Evolutionary conservation across 2,888 invertebrate species (phyloP), one percentile per base, ranked within the genome.

Genomic region (Drosophila paramelanica): DNA sequence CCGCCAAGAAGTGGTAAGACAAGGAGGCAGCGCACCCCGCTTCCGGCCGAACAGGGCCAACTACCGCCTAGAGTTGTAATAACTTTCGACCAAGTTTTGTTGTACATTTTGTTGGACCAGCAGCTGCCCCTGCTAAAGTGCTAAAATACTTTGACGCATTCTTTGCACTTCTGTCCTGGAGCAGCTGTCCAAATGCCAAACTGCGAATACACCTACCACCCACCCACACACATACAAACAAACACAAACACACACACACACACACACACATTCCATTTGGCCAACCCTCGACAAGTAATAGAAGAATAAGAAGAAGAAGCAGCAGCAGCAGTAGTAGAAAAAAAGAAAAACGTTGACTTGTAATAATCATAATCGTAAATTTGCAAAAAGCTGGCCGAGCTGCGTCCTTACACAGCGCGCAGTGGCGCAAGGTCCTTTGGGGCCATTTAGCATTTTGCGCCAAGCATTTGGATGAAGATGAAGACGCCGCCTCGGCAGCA

Each of bases 341-440:
- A 3, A 23, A 23, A 23, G 67, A 71, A 74, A 69, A 79, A 81
- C 81, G 79, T 88, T 79, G 88, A 88, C 88, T 88, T 88, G 88
- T 85, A 88, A 88, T 88, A 88, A 88, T 88, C 88, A 87, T 88
- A 88, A 88, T 88, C 88, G 88, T 88, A 88, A 88, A 88, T 88
- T 88, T 84, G 79, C 84, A 80, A 88, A 83, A 80, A 82, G 81
- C 81, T 71, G 83, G 84, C 81, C 67, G 58, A 61, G 59, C 61
- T 60, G 67, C 65, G 76, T 79, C 71, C 73, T 69, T 76, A 43
- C 41, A 66, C 58, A 39, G 70, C 50, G 55, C 41, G 52, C 36
- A 20, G 45, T 45, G 51, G 38, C 17, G 39, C 38, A 66, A 79
- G 73, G 79, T 79, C 79, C 79, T 86, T 88, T 74, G 87, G 89